Percentiles rank a stretch among this genome's conserved stretches.
Evolutionary conservation across 2,797 vertebrate genomes (phyloP).

Genomic region (Synaphobranchus kaupii): DNA sequence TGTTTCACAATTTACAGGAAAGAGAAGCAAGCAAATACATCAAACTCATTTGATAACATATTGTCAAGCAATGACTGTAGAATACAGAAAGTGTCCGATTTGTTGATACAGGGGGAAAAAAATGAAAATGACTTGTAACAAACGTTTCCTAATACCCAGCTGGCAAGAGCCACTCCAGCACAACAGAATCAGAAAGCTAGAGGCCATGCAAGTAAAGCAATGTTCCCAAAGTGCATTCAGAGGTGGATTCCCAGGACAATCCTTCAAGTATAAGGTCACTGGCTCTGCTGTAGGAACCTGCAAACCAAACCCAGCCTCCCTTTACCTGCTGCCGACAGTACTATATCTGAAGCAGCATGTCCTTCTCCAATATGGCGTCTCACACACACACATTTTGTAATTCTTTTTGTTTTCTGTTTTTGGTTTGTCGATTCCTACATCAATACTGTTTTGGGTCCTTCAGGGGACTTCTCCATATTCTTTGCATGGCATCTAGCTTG

Average conservation of each 20-base stretch:
- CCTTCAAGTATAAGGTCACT: constrained; percentile 38
- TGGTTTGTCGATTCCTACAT: constrained; percentile 37
- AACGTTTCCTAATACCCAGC: constrained; percentile 8
- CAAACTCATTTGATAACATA: not conserved
- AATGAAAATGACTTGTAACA: not conserved
- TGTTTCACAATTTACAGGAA: not conserved
- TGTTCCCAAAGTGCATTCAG: constrained; percentile 36
- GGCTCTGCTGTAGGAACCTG: constrained; percentile 30
- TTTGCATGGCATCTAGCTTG: constrained; percentile 31
- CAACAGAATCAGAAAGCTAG: constrained; percentile 18
- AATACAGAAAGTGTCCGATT: not conserved
- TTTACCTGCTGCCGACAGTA: constrained; percentile 2
- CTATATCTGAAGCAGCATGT: constrained; percentile 36
- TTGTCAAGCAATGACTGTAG: not conserved
- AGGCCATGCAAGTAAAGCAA: constrained; percentile 31
- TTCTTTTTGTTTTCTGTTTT: not conserved
- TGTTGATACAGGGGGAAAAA: not conserved
- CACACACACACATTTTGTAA: not conserved
- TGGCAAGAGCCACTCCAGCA: not conserved
- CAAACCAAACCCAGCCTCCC: constrained; percentile 22
- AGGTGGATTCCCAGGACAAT: constrained; percentile 33
- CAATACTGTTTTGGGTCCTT: constrained; percentile 32
- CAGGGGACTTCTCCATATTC: not conserved
- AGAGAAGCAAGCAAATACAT: not conserved
- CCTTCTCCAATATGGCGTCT: constrained; percentile 28